Base-by-base conservation (phyloP, 2,888 invertebrate species). In the Arctia plantaginis region DNA sequence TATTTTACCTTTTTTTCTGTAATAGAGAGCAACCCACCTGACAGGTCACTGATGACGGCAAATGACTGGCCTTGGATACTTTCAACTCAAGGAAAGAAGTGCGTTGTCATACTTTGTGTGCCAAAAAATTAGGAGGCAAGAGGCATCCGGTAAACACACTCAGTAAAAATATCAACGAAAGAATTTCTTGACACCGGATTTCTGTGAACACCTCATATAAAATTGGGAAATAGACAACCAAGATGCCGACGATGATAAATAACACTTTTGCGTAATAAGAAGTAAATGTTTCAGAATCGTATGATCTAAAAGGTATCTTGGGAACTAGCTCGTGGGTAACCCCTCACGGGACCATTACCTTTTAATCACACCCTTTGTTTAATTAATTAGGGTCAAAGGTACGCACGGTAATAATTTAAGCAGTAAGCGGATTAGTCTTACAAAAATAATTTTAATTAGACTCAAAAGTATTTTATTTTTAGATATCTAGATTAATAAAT, bases 381-480 rank as follows among this genome's bases (percentile, higher is more conserved):
- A 93, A 94, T 94, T 93, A 94, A 94, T 94, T 92, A 91, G 91
- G 93, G 93, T 92, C 90, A 87, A 90, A 89, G 88, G 89, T 87
- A 84, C 80, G 76, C 77, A 78, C 81, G 76, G 80, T 87, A 87
- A 88, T 91, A 90, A 91, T 91, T 90, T 89, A 88, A 88, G 85
- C 85, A 86, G 84, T 88, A 89, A 90, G 89, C 86, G 88, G 90
- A 88, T 90, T 89, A 87, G 84, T 91, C 89, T 87, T 62, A 70
- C 20, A 87, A 90, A 89, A 87, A 90, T 91, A 90, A 91, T 92
- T 91, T 90, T 88, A 90, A 89, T 90, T 87, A 82, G 81, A 79
- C 69, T 66, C 47, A n/a, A 67, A 80, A 84, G 59, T 74, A 75
- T 79, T 69, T 73, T 55, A 39, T 73, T 51, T 55, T 23, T 66